Conservation (phyloP, 2,113 vertebrate species). For the Ellobius talpinus region DNA sequence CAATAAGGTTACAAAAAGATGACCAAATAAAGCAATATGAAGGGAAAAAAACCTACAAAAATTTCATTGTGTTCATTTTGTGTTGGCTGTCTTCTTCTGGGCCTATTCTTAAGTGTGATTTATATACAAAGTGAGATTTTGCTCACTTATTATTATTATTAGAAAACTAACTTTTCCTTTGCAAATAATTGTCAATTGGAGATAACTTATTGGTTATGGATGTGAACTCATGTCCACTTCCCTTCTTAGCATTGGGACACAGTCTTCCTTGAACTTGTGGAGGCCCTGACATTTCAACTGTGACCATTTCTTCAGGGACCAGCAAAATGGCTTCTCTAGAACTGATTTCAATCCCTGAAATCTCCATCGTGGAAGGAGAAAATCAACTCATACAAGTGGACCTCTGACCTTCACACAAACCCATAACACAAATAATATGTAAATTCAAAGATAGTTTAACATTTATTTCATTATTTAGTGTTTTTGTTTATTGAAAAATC, state of each 20-base stretch:
- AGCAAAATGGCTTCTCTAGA: not conserved
- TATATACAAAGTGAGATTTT: not conserved
- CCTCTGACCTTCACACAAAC: not conserved
- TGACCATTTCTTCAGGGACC: not conserved
- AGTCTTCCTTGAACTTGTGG: not conserved
- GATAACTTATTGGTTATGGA: not conserved
- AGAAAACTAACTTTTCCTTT: not conserved
- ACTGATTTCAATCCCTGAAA: not conserved
- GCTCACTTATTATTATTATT: too few species aligned
- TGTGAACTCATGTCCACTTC: not conserved
- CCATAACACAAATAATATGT: too few species aligned
- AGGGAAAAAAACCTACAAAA: not conserved
- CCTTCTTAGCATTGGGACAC: not conserved
- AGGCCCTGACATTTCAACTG: not conserved
- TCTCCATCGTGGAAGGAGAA: not conserved
- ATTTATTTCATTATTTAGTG: slow-evolving; percentile 5
- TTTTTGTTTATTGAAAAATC: slow-evolving; percentile 17
- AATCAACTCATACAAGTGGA: not conserved
- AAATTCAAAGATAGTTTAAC: not conserved
- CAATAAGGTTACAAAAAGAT: not conserved
- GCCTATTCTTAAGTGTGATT: not conserved
- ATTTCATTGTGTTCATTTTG: not conserved
- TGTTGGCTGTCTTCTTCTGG: too few species aligned
- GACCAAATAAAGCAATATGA: not conserved
- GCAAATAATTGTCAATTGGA: not conserved